Evolutionary conservation across 2,888 invertebrate genomes (phyloP).

Genomic region (Clivina fossor): DNA sequence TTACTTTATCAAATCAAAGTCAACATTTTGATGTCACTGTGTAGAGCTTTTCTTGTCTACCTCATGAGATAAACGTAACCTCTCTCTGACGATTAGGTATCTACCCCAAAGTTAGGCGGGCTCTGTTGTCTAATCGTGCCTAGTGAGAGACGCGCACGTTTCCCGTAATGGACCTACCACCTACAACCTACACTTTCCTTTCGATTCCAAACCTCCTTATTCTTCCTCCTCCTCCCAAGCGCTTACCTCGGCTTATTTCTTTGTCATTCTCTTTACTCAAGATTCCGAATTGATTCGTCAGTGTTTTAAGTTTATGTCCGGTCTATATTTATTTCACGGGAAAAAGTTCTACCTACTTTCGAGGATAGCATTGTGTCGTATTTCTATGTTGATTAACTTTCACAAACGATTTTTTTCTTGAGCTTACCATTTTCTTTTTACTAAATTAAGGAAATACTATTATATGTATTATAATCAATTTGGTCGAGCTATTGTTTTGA

Average conservation of each 20-base stretch:
- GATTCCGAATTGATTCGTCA: slow-evolving; percentile 30
- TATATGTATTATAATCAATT: too few relatives aligned
- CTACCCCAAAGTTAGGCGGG: not conserved
- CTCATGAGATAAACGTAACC: slow-evolving; percentile 12
- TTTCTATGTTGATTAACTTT: too few relatives aligned
- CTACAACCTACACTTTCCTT: not conserved
- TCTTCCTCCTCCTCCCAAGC: not conserved
- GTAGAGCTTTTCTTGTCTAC: too few relatives aligned
- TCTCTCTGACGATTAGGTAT: not conserved
- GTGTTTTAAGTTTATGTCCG: slow-evolving; percentile 28
- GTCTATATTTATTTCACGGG: slow-evolving; percentile 7
- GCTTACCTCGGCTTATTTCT: too few relatives aligned
- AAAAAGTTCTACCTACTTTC: too few relatives aligned
- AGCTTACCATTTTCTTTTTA: too few relatives aligned
- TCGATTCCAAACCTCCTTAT: not conserved
- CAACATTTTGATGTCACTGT: too few relatives aligned
- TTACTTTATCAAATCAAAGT: too few relatives aligned
- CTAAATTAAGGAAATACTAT: too few relatives aligned
- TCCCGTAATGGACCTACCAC: slow-evolving; percentile 8
- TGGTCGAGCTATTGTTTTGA: too few relatives aligned
- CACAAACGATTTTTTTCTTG: too few relatives aligned
- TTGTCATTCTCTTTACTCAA: not conserved
- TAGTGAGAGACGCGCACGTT: slow-evolving; percentile 15
- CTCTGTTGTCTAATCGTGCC: slow-evolving; percentile 24
- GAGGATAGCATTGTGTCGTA: too few relatives aligned